Conservation (phyloP, 2,888 invertebrate genomes). For the Drosophila mulleri region DNA sequence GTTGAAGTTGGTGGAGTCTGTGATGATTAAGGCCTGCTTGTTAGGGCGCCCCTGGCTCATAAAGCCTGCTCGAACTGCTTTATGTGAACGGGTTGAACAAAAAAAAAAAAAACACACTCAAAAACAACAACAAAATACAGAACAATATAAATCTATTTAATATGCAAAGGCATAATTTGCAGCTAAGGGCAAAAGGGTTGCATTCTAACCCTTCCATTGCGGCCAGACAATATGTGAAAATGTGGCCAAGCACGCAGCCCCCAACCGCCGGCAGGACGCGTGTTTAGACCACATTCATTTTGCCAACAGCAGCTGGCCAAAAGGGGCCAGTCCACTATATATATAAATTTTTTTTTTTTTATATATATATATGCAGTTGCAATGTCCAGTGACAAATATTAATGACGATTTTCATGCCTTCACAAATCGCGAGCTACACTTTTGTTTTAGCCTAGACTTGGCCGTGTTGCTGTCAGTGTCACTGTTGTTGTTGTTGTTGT, state of each 20-base stretch:
- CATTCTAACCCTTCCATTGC: slow-evolving; percentile 63
- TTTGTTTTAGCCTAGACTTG: slow-evolving; percentile 18
- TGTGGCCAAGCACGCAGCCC: slow-evolving; percentile 64
- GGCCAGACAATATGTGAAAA: slow-evolving; percentile 69
- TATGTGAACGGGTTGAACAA: slow-evolving; percentile 22
- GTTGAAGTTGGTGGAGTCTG: slow-evolving; percentile 29
- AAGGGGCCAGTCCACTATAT: slow-evolving; percentile 16
- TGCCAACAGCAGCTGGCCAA: slow-evolving; percentile 51
- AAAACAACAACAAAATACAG: not conserved
- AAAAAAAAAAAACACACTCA: not conserved
- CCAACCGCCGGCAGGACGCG: slow-evolving; percentile 44
- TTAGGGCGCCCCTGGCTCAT: slow-evolving; percentile 34
- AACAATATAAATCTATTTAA: slow-evolving; percentile 61
- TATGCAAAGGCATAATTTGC: slow-evolving; percentile 80
- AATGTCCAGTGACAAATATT: slow-evolving; percentile 83
- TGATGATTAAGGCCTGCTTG: slow-evolving; percentile 58
- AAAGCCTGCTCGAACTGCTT: slow-evolving; percentile 36
- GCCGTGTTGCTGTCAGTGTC: slow-evolving; percentile 44
- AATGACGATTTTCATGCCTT: slow-evolving; percentile 83
- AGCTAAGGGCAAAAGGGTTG: slow-evolving; percentile 59
- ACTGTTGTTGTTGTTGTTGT: slow-evolving; percentile 12
- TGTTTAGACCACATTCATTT: slow-evolving; percentile 75
- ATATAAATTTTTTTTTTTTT: slow-evolving; percentile 28
- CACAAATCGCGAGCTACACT: slow-evolving; percentile 49
- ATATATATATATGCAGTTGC: slow-evolving; percentile 48